A percentile compares a stretch with the other conserved stretches of the same genome.
Conservation (phyloP, 2,797 vertebrate genomes). For the Sebastolobus altivelis region DNA sequence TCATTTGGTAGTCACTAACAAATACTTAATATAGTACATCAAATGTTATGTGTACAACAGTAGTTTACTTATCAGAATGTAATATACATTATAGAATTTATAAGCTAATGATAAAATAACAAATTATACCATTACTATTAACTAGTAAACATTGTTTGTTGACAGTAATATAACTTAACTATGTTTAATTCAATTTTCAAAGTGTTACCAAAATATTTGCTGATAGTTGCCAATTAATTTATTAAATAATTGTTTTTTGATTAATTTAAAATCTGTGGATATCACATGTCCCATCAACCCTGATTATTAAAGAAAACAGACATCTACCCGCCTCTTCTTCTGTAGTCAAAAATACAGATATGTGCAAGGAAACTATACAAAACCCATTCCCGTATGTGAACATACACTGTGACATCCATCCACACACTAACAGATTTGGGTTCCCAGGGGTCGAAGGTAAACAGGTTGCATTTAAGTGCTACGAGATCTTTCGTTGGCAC, state of each 20-base stretch:
- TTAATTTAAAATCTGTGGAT: neutral
- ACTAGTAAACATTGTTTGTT: too few species aligned
- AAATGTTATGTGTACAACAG: too few species aligned
- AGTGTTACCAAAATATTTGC: neutral
- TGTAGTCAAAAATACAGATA: constrained; percentile 63
- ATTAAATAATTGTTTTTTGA: neutral
- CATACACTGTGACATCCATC: constrained; percentile 47
- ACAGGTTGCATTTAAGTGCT: constrained; percentile 82
- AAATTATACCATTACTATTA: too few species aligned
- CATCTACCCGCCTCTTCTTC: constrained; percentile 12
- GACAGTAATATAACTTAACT: too few species aligned
- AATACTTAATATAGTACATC: too few species aligned
- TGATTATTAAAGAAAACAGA: constrained; percentile 35
- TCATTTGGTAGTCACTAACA: too few species aligned
- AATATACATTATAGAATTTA: too few species aligned
- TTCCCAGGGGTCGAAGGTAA: constrained; percentile 64
- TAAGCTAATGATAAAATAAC: too few species aligned
- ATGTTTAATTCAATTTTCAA: too few species aligned
- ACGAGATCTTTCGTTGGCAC: constrained; percentile 82
- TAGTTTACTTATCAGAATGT: too few species aligned
- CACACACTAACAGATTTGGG: constrained; percentile 53
- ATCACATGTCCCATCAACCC: neutral
- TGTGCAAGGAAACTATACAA: constrained; percentile 68
- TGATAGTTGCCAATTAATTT: neutral
- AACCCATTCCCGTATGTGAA: constrained; percentile 50